Percentiles rank a stretch among this genome's conserved stretches.
Conservation (phyloP, 2,797 vertebrate species). For the Mormyrops attenuatus region DNA sequence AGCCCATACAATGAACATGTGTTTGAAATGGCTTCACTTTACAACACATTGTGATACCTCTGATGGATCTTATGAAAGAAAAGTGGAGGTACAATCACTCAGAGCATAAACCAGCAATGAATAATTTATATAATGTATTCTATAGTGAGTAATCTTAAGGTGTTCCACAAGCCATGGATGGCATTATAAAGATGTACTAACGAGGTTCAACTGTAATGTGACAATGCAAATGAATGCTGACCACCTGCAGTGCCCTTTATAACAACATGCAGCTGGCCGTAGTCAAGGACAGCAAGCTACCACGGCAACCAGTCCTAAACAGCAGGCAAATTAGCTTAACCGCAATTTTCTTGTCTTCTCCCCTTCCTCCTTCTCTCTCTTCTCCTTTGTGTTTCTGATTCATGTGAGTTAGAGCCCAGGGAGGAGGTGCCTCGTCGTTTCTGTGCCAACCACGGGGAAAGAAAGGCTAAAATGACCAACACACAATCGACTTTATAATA, state of each 20-base stretch:
- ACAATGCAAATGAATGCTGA: neutral
- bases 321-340: conserved; percentile 33
- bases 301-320: conserved; percentile 40
- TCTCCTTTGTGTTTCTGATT: conserved; percentile 20
- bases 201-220: neutral
- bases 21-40: neutral
- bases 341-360: neutral
- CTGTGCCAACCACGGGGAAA: conserved; percentile 27
- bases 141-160: neutral
- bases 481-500: neutral
- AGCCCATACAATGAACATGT: neutral
- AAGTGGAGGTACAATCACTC: neutral
- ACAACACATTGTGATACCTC: neutral
- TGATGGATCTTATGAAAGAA: neutral
- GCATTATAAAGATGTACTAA: neutral
- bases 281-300: conserved; percentile 40
- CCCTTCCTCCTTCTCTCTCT: conserved; percentile 9
- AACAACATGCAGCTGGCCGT: conserved; percentile 28
- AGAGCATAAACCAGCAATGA: neutral
- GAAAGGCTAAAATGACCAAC: neutral
- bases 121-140: neutral
- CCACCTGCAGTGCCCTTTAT: conserved; percentile 46
- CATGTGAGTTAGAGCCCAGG: conserved; percentile 1
- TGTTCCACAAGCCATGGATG: neutral
- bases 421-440: conserved; percentile 20